Evolutionary conservation across 2,113 vertebrate species (phyloP).

Genomic region (Spilogale gracilis): DNA sequence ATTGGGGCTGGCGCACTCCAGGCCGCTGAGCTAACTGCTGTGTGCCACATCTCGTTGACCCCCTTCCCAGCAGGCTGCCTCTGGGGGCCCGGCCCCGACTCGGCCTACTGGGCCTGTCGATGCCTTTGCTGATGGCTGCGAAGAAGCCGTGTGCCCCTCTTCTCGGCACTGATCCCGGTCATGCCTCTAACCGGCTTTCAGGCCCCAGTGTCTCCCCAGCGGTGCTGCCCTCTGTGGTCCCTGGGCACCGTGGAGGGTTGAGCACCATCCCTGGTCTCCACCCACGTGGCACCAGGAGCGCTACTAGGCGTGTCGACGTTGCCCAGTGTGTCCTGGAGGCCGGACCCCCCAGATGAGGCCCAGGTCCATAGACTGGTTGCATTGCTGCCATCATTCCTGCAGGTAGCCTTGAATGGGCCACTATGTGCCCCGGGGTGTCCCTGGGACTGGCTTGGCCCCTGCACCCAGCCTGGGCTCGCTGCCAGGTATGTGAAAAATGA

Average conservation of each 20-base stretch:
- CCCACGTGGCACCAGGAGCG: neutral
- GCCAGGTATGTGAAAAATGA: neutral
- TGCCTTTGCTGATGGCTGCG: neutral
- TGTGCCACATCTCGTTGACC: fast-evolving
- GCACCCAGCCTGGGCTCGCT: neutral
- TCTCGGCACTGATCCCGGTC: neutral
- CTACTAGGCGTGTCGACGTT: neutral
- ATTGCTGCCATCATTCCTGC: neutral
- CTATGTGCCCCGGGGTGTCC: neutral
- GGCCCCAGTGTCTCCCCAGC: neutral
- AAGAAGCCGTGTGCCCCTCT: neutral
- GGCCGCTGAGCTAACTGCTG: neutral
- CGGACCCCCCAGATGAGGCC: neutral
- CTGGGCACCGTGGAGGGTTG: no score
- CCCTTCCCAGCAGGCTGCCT: neutral
- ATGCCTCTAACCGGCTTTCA: neutral
- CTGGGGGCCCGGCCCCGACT: neutral
- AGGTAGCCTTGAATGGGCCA: neutral
- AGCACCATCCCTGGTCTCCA: neutral
- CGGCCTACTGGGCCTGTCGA: neutral
- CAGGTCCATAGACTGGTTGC: neutral
- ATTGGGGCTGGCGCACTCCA: neutral
- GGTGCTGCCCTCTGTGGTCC: neutral
- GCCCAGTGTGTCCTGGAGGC: neutral
- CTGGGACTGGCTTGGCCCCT: neutral